Evolutionary conservation across 1,140 invertebrate species (phyloP), one percentile per base, ranked within the genome.

Genomic region (Drosophila kikkawai): DNA sequence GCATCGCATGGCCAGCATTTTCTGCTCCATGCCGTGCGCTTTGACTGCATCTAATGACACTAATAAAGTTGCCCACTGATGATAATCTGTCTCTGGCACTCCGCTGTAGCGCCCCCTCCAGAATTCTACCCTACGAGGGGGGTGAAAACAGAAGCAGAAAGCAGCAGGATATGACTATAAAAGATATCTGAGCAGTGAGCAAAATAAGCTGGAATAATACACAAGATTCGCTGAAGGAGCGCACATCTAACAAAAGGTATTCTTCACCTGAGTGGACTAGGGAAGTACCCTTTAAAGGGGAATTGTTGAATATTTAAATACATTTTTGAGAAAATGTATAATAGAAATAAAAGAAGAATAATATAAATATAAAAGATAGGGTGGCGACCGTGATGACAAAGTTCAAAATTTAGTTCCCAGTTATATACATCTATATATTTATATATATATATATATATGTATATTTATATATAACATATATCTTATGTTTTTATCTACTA

Each of bases 41-140:
- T 79, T 87, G 82, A 87, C 83, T 85, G 82, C 82, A 85, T 85
- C 82, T 85, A 85, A 85, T 85, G 82, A 85, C 82, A 85, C 82
- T 87, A 85, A 85, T 85, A 86, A 85, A 85, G 83, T 87, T 85
- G 79, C 79, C 82, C 83, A 86, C 82, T 85, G 82, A 85, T 87
- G 82, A 82, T 85, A 85, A 85, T 85, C 83, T 85, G 82, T 85
- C 82, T 87, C 79, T 82, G 79, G 83, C 82, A 79, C 79, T 82
- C 68, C 22, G 50, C 37, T 3, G 17, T 13, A 36, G 39, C 19
- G 26, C 29, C 39, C n/a, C 32, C 12, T n/a, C 17, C 8, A 13
- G 19, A 61, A 34, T n/a, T 22, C 19, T 22, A 22, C 11, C 41
- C 37, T 15, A 37, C 1, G 4, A 4, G n/a, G 13, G 26, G 15